Evolutionary conservation across 2,797 vertebrate species (phyloP), one percentile per base, ranked within the genome.

Genomic region (Triplophysa yarkandensis): DNA sequence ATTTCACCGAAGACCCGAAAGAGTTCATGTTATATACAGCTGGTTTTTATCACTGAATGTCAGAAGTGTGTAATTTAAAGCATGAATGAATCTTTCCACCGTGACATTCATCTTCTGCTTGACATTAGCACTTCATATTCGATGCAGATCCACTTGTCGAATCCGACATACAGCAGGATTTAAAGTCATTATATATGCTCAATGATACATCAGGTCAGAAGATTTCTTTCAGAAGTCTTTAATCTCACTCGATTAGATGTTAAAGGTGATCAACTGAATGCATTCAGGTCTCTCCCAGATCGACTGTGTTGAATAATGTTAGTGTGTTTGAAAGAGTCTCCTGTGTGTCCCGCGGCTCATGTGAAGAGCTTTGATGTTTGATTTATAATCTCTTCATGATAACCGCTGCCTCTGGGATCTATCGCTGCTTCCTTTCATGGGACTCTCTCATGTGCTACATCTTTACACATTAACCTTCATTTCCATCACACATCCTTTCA

Each of bases 401-500:
- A 28, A n/a, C n/a, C 70, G 52, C 25, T 28, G 27, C 52, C 48
- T 52, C 46, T 32, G 57, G 32, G 74, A 63, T 68, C 36, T 39
- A 13, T 46, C 32, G 48, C 36, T 16, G 50, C 23, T n/a, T 23
- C 55, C 25, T 74, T 63, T 68, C 63, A 77, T 76, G 52, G 71
- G 25, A 28, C 28, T 30, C 28, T 6, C 30, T 11, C n/a, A 13
- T 8, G 46, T 14, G 14, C 19, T 21, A 44, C 23, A 41, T 25
- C 52, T 55, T 11, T 21, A 16, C 57, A 32, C 6, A 27, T 14
- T 62, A 13, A n/a, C 16, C 16, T 60, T 14, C 27, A 19, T 25
- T 36, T 32, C 67, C 68, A 80, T 82, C 68, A 80, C 41, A 73
- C 34, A 30, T 50, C 36, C 14, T 3, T 11, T 32, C 19, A 68